Evolutionary conservation across 2,113 vertebrate species (phyloP).

Genomic region (Kryptolebias marmoratus): DNA sequence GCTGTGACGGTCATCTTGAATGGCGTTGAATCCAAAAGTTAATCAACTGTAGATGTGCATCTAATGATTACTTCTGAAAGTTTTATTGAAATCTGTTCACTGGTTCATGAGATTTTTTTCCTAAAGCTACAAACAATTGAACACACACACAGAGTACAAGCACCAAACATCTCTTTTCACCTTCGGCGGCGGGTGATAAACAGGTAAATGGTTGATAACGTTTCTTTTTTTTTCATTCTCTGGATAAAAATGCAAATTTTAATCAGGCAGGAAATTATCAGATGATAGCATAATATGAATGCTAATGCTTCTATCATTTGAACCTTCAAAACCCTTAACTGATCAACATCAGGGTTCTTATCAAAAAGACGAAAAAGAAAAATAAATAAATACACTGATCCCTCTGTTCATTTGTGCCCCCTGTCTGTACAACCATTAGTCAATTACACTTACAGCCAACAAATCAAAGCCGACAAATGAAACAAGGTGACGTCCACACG

Average conservation of each 20-base stretch:
- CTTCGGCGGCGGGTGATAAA: too few relatives aligned
- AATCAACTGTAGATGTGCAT: too few relatives aligned
- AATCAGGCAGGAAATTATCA: background rate
- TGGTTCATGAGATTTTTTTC: too few relatives aligned
- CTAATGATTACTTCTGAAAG: too few relatives aligned
- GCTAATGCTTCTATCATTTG: background rate
- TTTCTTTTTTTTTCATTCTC: too few relatives aligned
- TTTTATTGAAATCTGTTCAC: too few relatives aligned
- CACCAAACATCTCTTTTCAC: too few relatives aligned
- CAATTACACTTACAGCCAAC: slow-evolving; percentile 71
- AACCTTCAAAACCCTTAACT: slow-evolving; percentile 8
- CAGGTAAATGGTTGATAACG: too few relatives aligned
- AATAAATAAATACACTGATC: slow-evolving; percentile 11
- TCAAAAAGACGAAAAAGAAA: slow-evolving; percentile 8
- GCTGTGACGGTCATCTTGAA: too few relatives aligned
- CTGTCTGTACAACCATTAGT: slow-evolving; percentile 52
- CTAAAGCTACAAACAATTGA: too few relatives aligned
- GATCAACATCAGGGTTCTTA: background rate
- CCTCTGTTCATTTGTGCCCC: slow-evolving; percentile 47
- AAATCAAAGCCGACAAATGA: slow-evolving; percentile 75
- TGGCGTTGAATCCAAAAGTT: too few relatives aligned
- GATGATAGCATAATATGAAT: background rate
- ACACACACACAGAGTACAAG: too few relatives aligned
- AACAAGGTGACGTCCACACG: slow-evolving; percentile 56
- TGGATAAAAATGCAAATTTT: background rate